A percentile compares a stretch with the other conserved stretches of the same genome.
Conservation (phyloP, 2,113 vertebrate genomes). For the Galemys pyrenaicus region DNA sequence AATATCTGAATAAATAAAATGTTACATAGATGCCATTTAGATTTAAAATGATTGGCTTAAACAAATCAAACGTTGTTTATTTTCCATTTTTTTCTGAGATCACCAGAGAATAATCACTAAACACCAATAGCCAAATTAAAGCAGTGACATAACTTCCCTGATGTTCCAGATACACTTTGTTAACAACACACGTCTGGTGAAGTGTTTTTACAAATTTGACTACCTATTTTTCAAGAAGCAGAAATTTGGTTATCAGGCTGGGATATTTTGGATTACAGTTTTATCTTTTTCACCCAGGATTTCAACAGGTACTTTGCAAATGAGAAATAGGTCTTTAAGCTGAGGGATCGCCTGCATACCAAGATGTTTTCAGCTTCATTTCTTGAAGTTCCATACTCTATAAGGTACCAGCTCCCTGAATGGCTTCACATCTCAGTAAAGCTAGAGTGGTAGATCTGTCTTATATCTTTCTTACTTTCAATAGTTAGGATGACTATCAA, state of each 20-base stretch:
- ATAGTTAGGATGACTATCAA: not conserved
- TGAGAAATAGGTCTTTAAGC: not conserved
- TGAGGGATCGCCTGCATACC: not conserved
- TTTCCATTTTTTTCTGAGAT: not conserved
- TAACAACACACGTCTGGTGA: not conserved
- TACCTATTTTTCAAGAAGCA: not conserved
- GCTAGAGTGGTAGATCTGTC: not conserved
- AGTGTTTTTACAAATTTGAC: not conserved
- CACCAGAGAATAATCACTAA: not conserved
- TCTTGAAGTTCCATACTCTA: not conserved
- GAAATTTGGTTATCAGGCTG: not conserved
- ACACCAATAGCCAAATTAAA: not conserved
- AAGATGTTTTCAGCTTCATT: not conserved
- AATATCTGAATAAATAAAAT: not conserved
- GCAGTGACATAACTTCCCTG: not conserved
- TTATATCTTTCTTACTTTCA: not conserved
- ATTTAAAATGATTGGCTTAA: not conserved
- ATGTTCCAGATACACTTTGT: not conserved
- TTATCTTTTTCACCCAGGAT: not conserved
- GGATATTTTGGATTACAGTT: not conserved
- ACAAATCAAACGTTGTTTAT: not conserved
- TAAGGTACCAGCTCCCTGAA: not conserved
- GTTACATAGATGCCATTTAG: not conserved
- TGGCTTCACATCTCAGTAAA: not conserved
- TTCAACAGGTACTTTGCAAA: not conserved